These are phyloP conservation scores for Urocyon cinereoargenteus DNA, from an alignment of 2,797 vertebrate genomes.

Conservation along the genomic window DNA sequence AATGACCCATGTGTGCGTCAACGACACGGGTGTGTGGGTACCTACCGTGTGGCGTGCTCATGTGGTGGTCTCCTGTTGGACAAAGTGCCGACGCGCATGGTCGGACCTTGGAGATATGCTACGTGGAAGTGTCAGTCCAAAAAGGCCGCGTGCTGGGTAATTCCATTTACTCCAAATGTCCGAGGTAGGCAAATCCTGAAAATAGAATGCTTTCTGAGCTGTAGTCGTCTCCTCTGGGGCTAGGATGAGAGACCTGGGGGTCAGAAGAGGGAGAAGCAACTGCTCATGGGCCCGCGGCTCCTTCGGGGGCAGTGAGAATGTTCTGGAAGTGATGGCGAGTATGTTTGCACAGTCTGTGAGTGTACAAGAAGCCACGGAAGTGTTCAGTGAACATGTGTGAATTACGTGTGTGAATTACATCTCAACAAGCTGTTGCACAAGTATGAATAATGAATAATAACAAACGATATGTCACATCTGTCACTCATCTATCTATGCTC, in stretches of 20 bases:
- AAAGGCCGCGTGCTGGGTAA: neutral
- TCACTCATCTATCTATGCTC: neutral
- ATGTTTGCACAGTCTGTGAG: neutral
- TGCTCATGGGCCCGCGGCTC: neutral
- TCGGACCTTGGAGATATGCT: neutral
- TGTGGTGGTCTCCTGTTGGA: neutral
- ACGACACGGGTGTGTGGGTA: fast-evolving
- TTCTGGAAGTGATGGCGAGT: neutral
- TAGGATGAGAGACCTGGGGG: neutral
- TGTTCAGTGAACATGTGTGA: neutral
- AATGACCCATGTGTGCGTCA: neutral
- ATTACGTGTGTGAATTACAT: neutral
- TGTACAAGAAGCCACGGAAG: neutral
- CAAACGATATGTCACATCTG: neutral
- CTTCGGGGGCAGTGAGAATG: neutral
- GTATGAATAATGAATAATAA: neutral
- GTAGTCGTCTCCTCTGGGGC: neutral
- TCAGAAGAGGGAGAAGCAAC: neutral
- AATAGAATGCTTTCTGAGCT: neutral
- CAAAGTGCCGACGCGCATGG: too few species aligned
- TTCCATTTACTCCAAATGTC: neutral
- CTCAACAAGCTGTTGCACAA: neutral
- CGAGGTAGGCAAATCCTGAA: neutral
- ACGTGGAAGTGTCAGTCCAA: neutral
- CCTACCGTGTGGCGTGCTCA: neutral